phyloP scores from a whole-genome alignment of 2,888 invertebrate genomes.

The Crepidodera aurea region DNA sequence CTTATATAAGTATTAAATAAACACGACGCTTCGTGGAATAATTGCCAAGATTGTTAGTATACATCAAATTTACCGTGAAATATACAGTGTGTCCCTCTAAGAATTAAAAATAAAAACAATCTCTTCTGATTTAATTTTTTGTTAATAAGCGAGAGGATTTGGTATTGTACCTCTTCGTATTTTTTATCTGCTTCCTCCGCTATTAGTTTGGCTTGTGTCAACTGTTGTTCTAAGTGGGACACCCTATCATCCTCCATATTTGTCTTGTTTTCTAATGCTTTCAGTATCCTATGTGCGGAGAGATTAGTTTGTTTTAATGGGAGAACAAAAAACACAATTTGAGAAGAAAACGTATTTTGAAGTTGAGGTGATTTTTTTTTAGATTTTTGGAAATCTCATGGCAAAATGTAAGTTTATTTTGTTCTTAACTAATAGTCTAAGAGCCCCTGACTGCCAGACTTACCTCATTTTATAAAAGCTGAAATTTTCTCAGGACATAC shows the following conservation, averaged over 20 bases:
- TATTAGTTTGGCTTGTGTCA: slow-evolving; percentile 98
- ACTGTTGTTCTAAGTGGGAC: slow-evolving; percentile 95
- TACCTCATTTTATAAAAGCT: too few relatives aligned
- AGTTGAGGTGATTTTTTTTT: slow-evolving; percentile 10
- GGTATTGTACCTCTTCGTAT: slow-evolving; percentile 94
- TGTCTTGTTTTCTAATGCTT: slow-evolving; percentile 98
- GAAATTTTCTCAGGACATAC: too few relatives aligned
- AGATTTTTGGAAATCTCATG: too few relatives aligned
- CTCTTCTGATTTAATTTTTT: slow-evolving; percentile 1
- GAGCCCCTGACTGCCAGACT: too few relatives aligned
- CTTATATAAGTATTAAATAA: too few relatives aligned
- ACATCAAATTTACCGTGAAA: too few relatives aligned
- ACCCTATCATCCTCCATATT: slow-evolving; percentile 99
- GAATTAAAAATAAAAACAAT: background rate
- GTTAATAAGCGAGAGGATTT: slow-evolving; percentile 32
- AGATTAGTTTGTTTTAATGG: slow-evolving; percentile 47
- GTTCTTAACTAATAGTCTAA: too few relatives aligned
- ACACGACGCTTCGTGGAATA: too few relatives aligned
- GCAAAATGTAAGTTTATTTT: too few relatives aligned
- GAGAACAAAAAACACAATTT: background rate
- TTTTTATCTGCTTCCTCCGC: slow-evolving; percentile 99
- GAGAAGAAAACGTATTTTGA: background rate
- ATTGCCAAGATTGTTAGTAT: too few relatives aligned
- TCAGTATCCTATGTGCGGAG: slow-evolving; percentile 79
- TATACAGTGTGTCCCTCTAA: too few relatives aligned